Conservation (phyloP, 2,797 vertebrate species). For the Sarcophilus harrisii region DNA sequence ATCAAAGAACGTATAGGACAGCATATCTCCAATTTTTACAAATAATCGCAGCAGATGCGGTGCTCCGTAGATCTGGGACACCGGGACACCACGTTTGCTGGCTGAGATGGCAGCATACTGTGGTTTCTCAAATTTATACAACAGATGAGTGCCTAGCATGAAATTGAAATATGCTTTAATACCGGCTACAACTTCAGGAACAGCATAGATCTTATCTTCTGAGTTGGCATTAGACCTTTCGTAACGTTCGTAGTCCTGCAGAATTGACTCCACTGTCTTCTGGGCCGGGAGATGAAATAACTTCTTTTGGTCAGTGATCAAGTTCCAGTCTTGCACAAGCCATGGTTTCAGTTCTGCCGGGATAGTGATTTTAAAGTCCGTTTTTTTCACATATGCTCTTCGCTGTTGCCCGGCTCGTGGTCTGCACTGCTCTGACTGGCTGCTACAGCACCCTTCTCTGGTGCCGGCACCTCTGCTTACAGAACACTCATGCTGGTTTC, state of each 20-base stretch:
- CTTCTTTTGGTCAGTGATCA: not conserved
- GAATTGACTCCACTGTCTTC: not conserved
- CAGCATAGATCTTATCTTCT: not conserved
- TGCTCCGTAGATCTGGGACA: not conserved
- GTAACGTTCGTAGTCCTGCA: not conserved
- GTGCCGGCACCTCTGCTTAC: not conserved
- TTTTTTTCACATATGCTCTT: fast-evolving
- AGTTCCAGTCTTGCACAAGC: not conserved
- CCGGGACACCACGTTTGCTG: fast-evolving
- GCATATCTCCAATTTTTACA: not conserved
- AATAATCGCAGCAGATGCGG: not conserved
- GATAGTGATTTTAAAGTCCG: not conserved
- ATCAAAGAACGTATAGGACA: not conserved
- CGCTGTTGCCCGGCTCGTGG: no score
- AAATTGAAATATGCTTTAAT: not conserved
- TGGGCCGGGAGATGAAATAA: not conserved
- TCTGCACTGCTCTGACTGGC: no score
- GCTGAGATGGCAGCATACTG: not conserved
- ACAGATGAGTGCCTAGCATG: not conserved
- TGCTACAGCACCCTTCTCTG: fast-evolving
- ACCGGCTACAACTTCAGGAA: not conserved
- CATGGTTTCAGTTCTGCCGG: not conserved
- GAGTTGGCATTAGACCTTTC: not conserved
- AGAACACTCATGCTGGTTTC: no score
- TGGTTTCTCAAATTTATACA: not conserved